These are phyloP conservation scores for Setophaga petechia DNA, from an alignment of 2,113 vertebrate genomes.

Conservation along the genomic window DNA sequence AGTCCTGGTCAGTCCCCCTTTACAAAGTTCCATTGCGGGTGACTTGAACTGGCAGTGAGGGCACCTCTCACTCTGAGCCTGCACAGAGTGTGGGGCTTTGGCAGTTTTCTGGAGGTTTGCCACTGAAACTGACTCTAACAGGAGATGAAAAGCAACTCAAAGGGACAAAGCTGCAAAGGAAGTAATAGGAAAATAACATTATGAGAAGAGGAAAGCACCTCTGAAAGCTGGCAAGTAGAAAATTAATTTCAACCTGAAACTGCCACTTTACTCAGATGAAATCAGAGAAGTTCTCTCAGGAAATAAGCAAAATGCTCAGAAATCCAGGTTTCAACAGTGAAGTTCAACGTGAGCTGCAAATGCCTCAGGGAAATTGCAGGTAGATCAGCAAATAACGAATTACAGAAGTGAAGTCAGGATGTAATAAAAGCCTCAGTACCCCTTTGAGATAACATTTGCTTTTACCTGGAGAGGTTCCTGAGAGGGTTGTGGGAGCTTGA, in stretches of 20 bases:
- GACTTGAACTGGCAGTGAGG: neutral
- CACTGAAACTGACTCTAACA: neutral
- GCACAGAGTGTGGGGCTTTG: neutral
- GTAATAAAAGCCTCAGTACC: constrained; percentile 40
- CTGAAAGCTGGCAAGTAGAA: neutral
- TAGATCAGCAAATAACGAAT: constrained; percentile 15
- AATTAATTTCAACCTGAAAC: constrained; percentile 23
- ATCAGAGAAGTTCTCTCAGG: neutral
- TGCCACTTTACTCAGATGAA: neutral
- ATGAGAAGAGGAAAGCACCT: neutral
- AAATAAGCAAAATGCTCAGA: constrained; percentile 23
- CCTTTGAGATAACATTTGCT: constrained; percentile 56
- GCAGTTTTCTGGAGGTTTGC: neutral
- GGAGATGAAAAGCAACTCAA: neutral
- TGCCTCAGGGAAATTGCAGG: constrained; percentile 12
- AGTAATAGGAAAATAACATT: neutral
- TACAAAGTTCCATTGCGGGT: neutral
- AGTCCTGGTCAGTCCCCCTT: neutral
- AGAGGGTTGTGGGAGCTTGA: constrained; percentile 28
- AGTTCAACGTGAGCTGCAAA: neutral
- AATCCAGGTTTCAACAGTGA: constrained; percentile 4
- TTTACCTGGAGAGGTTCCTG: constrained; percentile 47
- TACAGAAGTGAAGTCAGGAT: constrained; percentile 12
- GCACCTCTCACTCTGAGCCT: neutral
- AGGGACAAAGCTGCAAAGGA: neutral